Evolutionary conservation across 2,113 vertebrate species (phyloP).

Genomic region (Gnathonemus longibarbis): DNA sequence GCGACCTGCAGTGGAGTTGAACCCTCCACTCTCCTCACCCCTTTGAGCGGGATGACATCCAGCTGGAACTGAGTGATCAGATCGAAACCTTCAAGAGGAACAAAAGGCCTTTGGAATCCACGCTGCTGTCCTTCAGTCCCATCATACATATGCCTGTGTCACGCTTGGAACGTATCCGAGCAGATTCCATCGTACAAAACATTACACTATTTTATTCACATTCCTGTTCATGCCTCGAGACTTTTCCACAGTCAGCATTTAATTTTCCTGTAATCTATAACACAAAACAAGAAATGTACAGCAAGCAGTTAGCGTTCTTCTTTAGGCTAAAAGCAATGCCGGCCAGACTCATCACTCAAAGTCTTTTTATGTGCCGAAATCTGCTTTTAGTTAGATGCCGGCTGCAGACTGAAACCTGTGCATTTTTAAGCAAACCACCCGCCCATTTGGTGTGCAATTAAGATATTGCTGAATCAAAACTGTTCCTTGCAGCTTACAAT

Average conservation of each 20-base stretch:
- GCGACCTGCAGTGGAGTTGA: constrained; percentile 68
- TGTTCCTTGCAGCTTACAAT: constrained; percentile 34
- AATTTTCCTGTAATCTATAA: neutral
- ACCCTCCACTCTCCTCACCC: constrained; percentile 67
- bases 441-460: constrained; percentile 36
- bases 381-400: neutral
- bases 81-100: constrained; percentile 57
- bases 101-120: neutral
- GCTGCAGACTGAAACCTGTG: constrained; percentile 26
- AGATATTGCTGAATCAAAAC: constrained; percentile 50
- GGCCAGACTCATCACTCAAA: neutral
- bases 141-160: neutral
- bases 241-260: neutral
- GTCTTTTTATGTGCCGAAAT: neutral
- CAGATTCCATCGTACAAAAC: neutral
- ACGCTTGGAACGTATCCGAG: neutral
- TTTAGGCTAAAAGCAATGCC: neutral
- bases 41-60: constrained; percentile 63
- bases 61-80: constrained; percentile 71
- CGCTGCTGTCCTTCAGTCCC: neutral
- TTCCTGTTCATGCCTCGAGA: neutral
- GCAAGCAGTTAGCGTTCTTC: neutral
- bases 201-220: neutral
- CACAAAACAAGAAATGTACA: neutral
- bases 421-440: constrained; percentile 9